phyloP scores from a whole-genome alignment of 1,140 invertebrate genomes.

The Heliconius nattereri region DNA sequence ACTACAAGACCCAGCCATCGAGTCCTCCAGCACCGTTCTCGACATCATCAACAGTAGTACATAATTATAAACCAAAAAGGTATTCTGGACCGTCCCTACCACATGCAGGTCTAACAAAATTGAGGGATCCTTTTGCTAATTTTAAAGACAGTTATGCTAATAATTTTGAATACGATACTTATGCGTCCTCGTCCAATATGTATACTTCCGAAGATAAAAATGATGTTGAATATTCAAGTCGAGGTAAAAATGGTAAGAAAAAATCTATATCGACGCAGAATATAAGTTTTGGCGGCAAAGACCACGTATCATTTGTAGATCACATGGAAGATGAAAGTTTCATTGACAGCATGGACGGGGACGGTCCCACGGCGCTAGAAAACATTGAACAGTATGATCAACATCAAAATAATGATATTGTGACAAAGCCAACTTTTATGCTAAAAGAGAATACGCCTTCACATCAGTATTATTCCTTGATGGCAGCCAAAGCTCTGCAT shows the following conservation, averaged over 20 bases:
- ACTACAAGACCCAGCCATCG: conserved; percentile 50
- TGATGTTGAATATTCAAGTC: conserved; percentile 43
- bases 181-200: conserved; percentile 61
- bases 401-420: conserved; percentile 42
- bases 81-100: conserved; percentile 42
- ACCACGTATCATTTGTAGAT: conserved; percentile 67
- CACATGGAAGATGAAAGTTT: conserved; percentile 59
- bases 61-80: conserved; percentile 66
- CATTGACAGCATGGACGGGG: conserved; percentile 45
- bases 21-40: conserved; percentile 60
- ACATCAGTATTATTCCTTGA: conserved; percentile 62
- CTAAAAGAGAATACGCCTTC: conserved; percentile 60
- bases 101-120: conserved; percentile 49
- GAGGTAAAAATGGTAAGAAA: conserved; percentile 61
- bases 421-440: conserved; percentile 49
- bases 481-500: conserved; percentile 63
- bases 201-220: conserved; percentile 61
- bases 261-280: conserved; percentile 76
- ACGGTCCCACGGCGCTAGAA: conserved; percentile 56
- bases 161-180: conserved; percentile 68
- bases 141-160: conserved; percentile 63
- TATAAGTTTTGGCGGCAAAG: conserved; percentile 72
- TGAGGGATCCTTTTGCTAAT: conserved; percentile 56
- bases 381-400: conserved; percentile 57
- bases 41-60: conserved; percentile 65